A percentile compares a stretch with the other conserved stretches of the same genome.
These are phyloP conservation scores for Dicyrtoma fusca DNA, from an alignment of 2,888 invertebrate genomes.

Conservation along the genomic window DNA sequence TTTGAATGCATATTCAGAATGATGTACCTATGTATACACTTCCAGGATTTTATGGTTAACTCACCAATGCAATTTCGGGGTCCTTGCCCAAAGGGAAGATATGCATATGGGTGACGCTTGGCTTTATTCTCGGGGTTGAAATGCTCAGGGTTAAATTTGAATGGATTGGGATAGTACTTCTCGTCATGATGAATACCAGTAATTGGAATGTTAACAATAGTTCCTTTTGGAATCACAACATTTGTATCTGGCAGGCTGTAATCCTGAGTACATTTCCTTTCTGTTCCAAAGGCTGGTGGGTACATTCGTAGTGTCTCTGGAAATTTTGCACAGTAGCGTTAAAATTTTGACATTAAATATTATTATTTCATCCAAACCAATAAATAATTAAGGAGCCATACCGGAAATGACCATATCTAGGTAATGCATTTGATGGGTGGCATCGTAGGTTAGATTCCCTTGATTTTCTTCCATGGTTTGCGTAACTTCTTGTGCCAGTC, in stretches of 20 bases:
- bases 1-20: no score
- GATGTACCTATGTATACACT: no score
- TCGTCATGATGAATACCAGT: constrained; percentile 68
- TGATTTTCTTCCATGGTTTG: constrained; percentile 1
- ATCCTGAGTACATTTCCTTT: constrained; percentile 57
- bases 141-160: constrained; percentile 64
- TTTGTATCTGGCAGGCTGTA: constrained; percentile 61
- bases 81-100: constrained; percentile 63
- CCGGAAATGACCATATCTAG: constrained; percentile 37
- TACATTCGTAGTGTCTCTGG: constrained; percentile 63
- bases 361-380: background rate
- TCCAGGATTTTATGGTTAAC: constrained; percentile 39
- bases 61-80: constrained; percentile 62
- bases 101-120: constrained; percentile 59
- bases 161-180: constrained; percentile 67
- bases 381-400: background rate
- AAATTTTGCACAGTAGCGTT: background rate
- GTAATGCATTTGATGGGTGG: constrained; percentile 16
- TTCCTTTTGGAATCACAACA: constrained; percentile 59
- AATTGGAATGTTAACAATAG: constrained; percentile 65
- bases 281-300: constrained; percentile 61
- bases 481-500: constrained; percentile 19
- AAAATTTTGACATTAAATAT: background rate
- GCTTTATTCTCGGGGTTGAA: constrained; percentile 60
- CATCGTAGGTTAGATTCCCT: constrained; percentile 28